Base-by-base conservation (phyloP, 2,797 vertebrate species). In the Leucoraja ocellata region DNA sequence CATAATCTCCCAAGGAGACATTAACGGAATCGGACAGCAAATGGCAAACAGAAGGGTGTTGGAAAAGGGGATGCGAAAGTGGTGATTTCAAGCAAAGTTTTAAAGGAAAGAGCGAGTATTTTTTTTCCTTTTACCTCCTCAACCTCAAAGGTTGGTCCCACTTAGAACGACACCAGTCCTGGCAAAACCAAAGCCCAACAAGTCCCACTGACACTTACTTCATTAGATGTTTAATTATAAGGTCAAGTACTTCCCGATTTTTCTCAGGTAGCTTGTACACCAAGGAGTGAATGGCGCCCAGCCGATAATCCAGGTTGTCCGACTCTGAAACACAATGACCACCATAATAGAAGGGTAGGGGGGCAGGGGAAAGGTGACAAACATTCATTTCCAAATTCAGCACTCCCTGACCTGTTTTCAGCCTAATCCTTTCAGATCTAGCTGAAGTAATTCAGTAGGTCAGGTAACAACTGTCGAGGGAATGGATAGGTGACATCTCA, bases 201-300 rank as follows among this genome's bases (percentile, higher is more conserved):
- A 36, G 61, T 61, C 28, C 76, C 6, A 1, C 73, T 7, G n/a
- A 79, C 94, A 95, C 97, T 96, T 97, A 99, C 98, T 96, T 98
- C 94, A 98, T 97, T 32, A 99, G 96, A 95, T 99, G 98, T 94
- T 97, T 97, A 94, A 99, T 98, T 36, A 99, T 97, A 94, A 98
- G 97, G 95, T 98, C 97, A 94, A 99, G 94, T 98, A 99, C 99
- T 95, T 99, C 98, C 74, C 96, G 96, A 94, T 98, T 99, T 95
- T 97, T 98, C 94, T 98, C 98, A n/a, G 98, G 98, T 0, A 99
- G 96, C 94, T 98, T 99, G 96, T 99, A 98, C 94, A 98, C 96
- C 68, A 99, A 96, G 0, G 97, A 97, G 71, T 99, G 98, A 95
- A 99, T 98, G 94, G 98, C 98, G 95, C 98, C 98, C 92, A 98